phyloP scores from a whole-genome alignment of 1,140 invertebrate species.

The Halictus rubicundus region DNA sequence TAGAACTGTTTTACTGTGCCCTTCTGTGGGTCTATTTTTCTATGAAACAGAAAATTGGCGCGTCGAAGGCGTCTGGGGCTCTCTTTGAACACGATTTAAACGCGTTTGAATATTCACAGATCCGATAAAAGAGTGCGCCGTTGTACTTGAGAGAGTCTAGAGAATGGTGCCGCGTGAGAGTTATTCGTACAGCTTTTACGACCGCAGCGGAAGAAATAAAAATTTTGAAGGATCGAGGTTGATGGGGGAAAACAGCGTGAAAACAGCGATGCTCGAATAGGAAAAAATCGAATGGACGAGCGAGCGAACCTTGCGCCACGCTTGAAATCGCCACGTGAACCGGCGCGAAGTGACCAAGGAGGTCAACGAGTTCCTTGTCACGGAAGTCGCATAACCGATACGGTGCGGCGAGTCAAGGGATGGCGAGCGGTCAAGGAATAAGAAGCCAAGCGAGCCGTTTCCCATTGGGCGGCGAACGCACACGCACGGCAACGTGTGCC shows the following conservation, averaged over 20 bases:
- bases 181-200: no score
- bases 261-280: not conserved
- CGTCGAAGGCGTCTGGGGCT: no score
- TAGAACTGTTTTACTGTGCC: no score
- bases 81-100: no score
- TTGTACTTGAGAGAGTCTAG: no score
- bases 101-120: no score
- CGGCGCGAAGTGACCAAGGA: not conserved
- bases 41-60: no score
- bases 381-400: slow-evolving; percentile 7
- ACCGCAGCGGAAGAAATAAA: no score
- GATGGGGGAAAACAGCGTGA: not conserved
- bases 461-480: not conserved
- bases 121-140: no score
- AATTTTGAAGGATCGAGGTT: no score
- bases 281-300: not conserved
- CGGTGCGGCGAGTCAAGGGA: not conserved
- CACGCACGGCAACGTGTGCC: not conserved
- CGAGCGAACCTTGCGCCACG: not conserved
- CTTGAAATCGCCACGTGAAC: not conserved
- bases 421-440: not conserved
- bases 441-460: not conserved
- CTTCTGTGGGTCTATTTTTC: no score
- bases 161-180: no score
- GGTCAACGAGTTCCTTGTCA: slow-evolving; percentile 32